Base-by-base conservation (phyloP, 1,140 invertebrate genomes). In the Hycleus phaleratus region DNA sequence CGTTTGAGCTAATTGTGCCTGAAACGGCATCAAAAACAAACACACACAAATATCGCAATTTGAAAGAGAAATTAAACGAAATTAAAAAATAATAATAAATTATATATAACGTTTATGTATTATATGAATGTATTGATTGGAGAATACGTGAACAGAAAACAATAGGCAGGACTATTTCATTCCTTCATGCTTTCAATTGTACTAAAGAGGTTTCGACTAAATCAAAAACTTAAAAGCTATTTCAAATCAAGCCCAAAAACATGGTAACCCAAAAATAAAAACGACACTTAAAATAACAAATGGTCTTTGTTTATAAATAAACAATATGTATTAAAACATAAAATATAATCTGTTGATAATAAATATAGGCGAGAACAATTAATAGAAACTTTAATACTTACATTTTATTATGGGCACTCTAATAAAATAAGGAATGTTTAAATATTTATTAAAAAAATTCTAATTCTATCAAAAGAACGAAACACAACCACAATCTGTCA, bases 181-280 rank as follows among this genome's bases (percentile, higher is more conserved):
- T 55, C 52, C 52, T 55, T 55, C 52, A 55, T 55, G 52, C 52
- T 55, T 55, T 47, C 44, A 55, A 47, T 44, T 43, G 40, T 40
- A 52, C 50, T 42, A 6, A 44, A 26, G 40, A n/a, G 40, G 9
- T 42, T 5, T 42, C 11, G 9, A 11, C 11, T 43, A 52, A 46
- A 40, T 24, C 18, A 51, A 38, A 10, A 51, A 40, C 32, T 51
- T 40, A 38, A 51, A 51, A 45, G 32, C 38, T 42, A 43, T 46
- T 55, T 55, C 44, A 52, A 52, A 52, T 26, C 39, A 52, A 26
- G 49, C 49, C 38, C 49, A 51, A 51, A 51, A 32, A 32, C 32
- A 32, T 32, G 32, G 40, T 5, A 42, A 42, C 40, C 40, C 40
- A 11, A 42, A 10, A n/a, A 52, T 52, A 44, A 52, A 52, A 52